These are phyloP conservation scores for Brotula barbata DNA, from an alignment of 2,797 vertebrate genomes.

Conservation along the genomic window DNA sequence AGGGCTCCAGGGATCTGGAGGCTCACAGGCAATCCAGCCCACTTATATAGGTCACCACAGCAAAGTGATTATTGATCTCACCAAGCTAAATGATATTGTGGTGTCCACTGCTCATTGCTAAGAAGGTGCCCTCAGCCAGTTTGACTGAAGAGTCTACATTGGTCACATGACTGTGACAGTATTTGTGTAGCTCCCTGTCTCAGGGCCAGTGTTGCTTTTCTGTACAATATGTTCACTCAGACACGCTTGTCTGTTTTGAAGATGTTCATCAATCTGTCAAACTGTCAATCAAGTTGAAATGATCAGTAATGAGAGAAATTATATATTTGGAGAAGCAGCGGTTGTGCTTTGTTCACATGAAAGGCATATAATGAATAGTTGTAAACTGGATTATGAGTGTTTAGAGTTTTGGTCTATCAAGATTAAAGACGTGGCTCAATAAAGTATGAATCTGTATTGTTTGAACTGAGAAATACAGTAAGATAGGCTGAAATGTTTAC, in stretches of 20 bases:
- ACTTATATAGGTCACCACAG: slow-evolving; percentile 71
- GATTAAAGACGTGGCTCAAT: slow-evolving; percentile 1
- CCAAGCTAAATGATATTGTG: slow-evolving; percentile 74
- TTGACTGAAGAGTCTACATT: slow-evolving; percentile 59
- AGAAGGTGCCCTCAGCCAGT: slow-evolving; percentile 72
- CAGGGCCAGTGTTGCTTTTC: no score
- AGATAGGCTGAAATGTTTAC: slow-evolving; percentile 17
- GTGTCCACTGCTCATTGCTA: slow-evolving; percentile 61
- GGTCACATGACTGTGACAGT: no score
- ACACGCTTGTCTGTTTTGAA: slow-evolving; percentile 21
- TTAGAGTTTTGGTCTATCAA: neutral
- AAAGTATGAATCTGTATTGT: neutral
- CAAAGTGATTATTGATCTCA: slow-evolving; percentile 77
- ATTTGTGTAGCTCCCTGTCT: no score
- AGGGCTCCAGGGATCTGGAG: slow-evolving; percentile 54
- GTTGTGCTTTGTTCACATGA: slow-evolving; percentile 8
- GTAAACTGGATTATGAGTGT: neutral
- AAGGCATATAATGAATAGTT: neutral
- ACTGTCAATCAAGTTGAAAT: no score
- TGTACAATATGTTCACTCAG: slow-evolving; percentile 25
- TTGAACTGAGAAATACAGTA: slow-evolving; percentile 3
- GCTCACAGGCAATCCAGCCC: slow-evolving; percentile 48
- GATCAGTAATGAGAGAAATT: no score
- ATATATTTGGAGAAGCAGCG: neutral
- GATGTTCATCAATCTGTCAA: no score